phyloP scores from a whole-genome alignment of 2,888 invertebrate genomes.

The Quadriops clusia region DNA sequence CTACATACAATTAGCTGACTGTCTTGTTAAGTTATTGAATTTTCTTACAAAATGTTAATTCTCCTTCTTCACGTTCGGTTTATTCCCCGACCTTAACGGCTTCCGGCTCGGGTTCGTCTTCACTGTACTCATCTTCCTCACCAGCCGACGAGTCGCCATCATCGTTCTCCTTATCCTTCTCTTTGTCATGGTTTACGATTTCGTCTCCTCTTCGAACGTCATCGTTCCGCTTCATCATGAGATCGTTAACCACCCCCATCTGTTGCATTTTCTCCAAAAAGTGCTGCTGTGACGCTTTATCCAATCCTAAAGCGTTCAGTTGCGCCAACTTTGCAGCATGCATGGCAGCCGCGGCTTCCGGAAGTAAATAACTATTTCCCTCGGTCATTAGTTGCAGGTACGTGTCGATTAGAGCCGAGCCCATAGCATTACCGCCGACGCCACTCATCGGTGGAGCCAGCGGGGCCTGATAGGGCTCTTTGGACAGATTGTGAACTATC shows the following conservation, averaged over 20 bases:
- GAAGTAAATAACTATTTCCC: slow-evolving; percentile 53
- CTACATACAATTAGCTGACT: too few relatives aligned
- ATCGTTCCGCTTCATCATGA: slow-evolving; percentile 43
- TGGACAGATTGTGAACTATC: slow-evolving; percentile 48
- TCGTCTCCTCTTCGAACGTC: slow-evolving; percentile 40
- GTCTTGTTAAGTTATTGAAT: too few relatives aligned
- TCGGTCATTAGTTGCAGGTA: slow-evolving; percentile 82
- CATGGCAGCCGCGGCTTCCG: slow-evolving; percentile 57
- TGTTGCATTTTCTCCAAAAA: slow-evolving; percentile 54
- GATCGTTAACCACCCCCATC: slow-evolving; percentile 43
- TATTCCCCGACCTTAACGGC: slow-evolving; percentile 38
- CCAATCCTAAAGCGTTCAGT: slow-evolving; percentile 51
- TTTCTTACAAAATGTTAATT: too few relatives aligned
- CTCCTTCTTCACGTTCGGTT: too few relatives aligned
- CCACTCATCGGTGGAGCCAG: slow-evolving; percentile 33
- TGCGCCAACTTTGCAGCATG: slow-evolving; percentile 71
- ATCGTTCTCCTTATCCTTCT: slow-evolving; percentile 36
- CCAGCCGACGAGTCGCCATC: slow-evolving; percentile 42
- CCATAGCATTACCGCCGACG: slow-evolving; percentile 42
- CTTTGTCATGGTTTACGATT: slow-evolving; percentile 44
- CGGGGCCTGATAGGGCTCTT: slow-evolving; percentile 58
- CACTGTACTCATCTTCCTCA: slow-evolving; percentile 44
- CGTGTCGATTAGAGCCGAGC: slow-evolving; percentile 73
- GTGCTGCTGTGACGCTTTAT: slow-evolving; percentile 43
- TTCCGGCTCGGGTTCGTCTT: slow-evolving; percentile 38